Conservation (phyloP, 2,113 vertebrate species). For the Acrocephalus arundinaceus region DNA sequence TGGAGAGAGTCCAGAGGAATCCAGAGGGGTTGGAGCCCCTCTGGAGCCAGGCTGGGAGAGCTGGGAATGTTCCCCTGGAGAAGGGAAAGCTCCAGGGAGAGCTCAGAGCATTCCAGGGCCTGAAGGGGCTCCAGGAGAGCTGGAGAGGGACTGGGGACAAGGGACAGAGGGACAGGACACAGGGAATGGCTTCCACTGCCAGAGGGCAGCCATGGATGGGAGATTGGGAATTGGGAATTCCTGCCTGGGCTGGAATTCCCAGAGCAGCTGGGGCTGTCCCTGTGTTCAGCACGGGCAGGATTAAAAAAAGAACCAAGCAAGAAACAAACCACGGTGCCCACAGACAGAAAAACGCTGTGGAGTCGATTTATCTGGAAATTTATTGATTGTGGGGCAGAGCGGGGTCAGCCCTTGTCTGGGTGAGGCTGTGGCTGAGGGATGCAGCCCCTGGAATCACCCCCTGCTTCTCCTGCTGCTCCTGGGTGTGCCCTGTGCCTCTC, state of each 20-base stretch:
- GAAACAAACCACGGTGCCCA: accelerated
- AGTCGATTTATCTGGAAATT: not conserved
- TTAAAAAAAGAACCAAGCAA: not conserved
- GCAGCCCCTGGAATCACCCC: not conserved
- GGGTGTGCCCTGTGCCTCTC: not conserved
- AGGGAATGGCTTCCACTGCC: not conserved
- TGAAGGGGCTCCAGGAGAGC: not conserved
- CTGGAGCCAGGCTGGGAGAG: not conserved
- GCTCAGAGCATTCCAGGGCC: not conserved
- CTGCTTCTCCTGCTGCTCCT: not conserved
- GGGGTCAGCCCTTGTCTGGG: not conserved
- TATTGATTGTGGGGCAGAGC: not conserved
- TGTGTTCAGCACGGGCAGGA: not conserved
- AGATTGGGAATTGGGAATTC: not conserved
- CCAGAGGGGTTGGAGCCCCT: no score
- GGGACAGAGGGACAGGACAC: not conserved
- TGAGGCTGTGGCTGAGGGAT: not conserved
- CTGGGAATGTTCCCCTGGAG: not conserved
- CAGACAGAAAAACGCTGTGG: not conserved
- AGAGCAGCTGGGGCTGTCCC: not conserved
- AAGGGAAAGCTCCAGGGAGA: not conserved
- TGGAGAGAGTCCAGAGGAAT: not conserved
- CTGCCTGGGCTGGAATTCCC: not conserved
- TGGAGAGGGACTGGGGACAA: not conserved
- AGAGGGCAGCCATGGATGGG: not conserved